Conservation (phyloP, 1,140 invertebrate genomes). For the Phortica variegata region DNA sequence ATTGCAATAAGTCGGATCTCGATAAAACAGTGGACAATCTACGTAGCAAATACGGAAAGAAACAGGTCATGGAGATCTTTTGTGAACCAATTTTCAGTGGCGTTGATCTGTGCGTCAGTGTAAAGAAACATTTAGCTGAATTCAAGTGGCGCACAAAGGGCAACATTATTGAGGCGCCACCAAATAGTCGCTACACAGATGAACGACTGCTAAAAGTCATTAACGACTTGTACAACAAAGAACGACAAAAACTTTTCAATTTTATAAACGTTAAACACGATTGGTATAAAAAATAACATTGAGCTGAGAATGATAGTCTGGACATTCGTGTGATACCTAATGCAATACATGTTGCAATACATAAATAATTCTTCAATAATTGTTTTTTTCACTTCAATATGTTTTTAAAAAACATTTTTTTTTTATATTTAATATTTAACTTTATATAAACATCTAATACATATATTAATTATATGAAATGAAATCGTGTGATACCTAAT, state of each 20-base stretch:
- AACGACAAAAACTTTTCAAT: slow-evolving; percentile 27
- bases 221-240: slow-evolving; percentile 21
- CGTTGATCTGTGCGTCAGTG: slow-evolving; percentile 16
- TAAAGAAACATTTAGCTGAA: slow-evolving; percentile 28
- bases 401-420: too few species aligned
- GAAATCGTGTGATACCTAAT: too few species aligned
- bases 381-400: too few species aligned
- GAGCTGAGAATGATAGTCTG: too few species aligned
- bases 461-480: too few species aligned
- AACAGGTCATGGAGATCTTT: slow-evolving; percentile 36
- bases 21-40: slow-evolving; percentile 27
- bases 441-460: too few species aligned
- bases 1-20: slow-evolving; percentile 23
- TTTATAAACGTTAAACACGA: slow-evolving; percentile 23
- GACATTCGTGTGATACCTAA: too few species aligned
- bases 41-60: slow-evolving; percentile 33
- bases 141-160: slow-evolving; percentile 30
- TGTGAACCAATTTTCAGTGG: slow-evolving; percentile 33
- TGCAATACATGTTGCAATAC: too few species aligned
- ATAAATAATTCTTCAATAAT: too few species aligned
- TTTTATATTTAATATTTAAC: too few species aligned
- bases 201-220: slow-evolving; percentile 24
- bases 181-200: slow-evolving; percentile 31
- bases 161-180: slow-evolving; percentile 29
- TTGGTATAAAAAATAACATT: not conserved